phyloP scores from a whole-genome alignment of 2,113 vertebrate species.

The Diphyllodes magnificus region DNA sequence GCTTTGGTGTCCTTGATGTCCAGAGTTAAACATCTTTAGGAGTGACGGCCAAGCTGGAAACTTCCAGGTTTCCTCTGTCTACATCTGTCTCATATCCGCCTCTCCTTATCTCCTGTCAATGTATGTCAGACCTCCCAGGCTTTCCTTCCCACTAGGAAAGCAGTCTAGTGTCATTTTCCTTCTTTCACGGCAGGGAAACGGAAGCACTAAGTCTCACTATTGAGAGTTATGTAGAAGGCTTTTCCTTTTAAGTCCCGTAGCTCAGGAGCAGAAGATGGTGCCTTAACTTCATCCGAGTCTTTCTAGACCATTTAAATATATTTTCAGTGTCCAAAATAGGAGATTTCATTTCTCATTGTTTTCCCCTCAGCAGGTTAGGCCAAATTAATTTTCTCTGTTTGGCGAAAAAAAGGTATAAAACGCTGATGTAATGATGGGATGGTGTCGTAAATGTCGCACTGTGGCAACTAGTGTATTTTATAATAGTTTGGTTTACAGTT shows the following conservation, averaged over 20 bases:
- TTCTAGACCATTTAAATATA: not conserved
- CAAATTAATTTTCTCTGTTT: not conserved
- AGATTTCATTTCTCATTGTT: not conserved
- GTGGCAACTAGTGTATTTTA: not conserved
- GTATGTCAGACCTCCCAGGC: not conserved
- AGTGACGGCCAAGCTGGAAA: not conserved
- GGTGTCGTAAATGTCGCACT: not conserved
- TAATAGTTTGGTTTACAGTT: not conserved
- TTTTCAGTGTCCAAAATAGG: not conserved
- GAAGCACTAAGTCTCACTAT: not conserved
- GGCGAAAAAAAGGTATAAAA: not conserved
- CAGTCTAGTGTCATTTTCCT: not conserved
- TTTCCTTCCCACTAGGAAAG: not conserved
- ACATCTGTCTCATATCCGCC: rapidly evolving
- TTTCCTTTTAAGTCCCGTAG: not conserved
- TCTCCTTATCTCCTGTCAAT: not conserved
- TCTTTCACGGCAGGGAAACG: not conserved
- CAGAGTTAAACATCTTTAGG: not conserved
- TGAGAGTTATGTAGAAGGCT: not conserved
- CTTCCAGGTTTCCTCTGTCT: not conserved
- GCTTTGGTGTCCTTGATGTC: not conserved
- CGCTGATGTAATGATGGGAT: not conserved
- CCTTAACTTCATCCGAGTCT: not conserved
- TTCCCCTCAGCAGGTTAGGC: not conserved
- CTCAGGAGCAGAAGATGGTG: not conserved